Conservation (phyloP, 2,797 vertebrate genomes). For the Parauchenoglanis punctatus region DNA sequence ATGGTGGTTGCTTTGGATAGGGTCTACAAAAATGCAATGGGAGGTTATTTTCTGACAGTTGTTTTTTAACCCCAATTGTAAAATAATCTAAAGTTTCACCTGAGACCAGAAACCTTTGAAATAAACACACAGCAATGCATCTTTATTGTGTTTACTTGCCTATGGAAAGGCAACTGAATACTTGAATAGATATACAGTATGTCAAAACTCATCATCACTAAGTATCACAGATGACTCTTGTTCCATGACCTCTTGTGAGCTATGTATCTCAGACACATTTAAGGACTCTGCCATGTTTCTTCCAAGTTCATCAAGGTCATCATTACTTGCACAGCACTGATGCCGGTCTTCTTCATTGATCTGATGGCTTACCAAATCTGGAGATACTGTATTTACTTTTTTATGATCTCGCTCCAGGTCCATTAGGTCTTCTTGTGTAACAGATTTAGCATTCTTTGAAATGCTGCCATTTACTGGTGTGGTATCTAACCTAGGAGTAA, state of each 20-base stretch:
- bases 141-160: not conserved
- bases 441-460: constrained; percentile 47
- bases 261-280: constrained; percentile 62
- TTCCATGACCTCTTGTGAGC: constrained; percentile 41
- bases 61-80: not conserved
- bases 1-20: not conserved
- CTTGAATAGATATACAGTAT: constrained; percentile 50
- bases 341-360: constrained; percentile 53
- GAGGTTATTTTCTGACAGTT: not conserved
- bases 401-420: constrained; percentile 12
- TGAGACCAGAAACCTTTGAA: not conserved
- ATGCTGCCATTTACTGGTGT: constrained; percentile 44
- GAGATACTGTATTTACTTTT: constrained; percentile 13
- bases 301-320: constrained; percentile 72
- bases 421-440: not conserved
- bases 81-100: not conserved
- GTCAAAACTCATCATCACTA: constrained; percentile 73
- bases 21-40: not conserved
- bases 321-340: constrained; percentile 52
- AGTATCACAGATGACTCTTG: constrained; percentile 45
- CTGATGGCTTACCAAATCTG: constrained; percentile 28
- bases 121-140: not conserved
- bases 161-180: not conserved
- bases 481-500: constrained; percentile 42
- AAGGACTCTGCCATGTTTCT: constrained; percentile 69